These are phyloP conservation scores for Andricus grossulariae DNA, from an alignment of 1,140 invertebrate genomes.

Conservation along the genomic window DNA sequence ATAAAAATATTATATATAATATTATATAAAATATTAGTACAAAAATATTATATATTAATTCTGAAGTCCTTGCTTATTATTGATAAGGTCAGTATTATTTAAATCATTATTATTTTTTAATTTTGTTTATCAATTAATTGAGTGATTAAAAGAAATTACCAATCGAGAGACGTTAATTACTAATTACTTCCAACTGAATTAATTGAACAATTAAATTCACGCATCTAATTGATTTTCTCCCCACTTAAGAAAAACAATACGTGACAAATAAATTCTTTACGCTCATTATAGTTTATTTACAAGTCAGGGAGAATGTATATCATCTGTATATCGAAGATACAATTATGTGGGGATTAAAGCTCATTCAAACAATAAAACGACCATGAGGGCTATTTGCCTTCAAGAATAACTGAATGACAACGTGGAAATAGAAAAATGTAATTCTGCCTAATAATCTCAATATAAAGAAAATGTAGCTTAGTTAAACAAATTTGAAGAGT, in stretches of 20 bases:
- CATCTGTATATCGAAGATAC: background rate
- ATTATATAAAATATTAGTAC: too few species aligned
- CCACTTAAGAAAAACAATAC: background rate
- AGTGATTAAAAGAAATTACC: too few species aligned
- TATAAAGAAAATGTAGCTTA: too few species aligned
- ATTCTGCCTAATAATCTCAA: too few species aligned
- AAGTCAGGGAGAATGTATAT: background rate
- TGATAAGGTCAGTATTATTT: too few species aligned
- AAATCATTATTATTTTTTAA: too few species aligned
- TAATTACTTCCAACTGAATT: background rate
- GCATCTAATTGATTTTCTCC: background rate
- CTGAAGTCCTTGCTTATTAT: too few species aligned
- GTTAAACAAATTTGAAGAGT: too few species aligned
- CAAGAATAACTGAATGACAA: background rate
- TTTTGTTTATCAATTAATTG: too few species aligned
- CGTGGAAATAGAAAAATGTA: background rate
- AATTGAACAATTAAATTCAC: background rate
- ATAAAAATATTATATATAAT: too few species aligned
- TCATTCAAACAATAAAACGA: slow-evolving; percentile 10
- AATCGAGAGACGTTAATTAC: too few species aligned
- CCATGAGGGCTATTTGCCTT: background rate
- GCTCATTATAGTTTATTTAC: background rate
- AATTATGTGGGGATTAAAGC: slow-evolving; percentile 17
- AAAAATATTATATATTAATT: too few species aligned
- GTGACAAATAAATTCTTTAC: slow-evolving; percentile 15